These are phyloP conservation scores for Lepisosteus osseus DNA, from an alignment of 2,113 vertebrate species.

Conservation along the genomic window DNA sequence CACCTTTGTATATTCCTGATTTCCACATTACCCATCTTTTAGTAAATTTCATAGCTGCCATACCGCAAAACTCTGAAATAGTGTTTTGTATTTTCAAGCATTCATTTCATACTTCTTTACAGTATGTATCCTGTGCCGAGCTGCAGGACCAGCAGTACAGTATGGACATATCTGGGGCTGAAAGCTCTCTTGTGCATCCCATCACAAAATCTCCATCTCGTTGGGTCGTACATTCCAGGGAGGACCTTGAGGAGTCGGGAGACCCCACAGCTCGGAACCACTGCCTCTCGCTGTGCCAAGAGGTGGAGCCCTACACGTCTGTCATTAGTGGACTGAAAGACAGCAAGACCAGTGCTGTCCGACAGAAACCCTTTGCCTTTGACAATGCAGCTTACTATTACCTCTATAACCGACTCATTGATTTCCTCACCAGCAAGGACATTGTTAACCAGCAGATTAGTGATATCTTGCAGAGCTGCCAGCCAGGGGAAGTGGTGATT, in stretches of 20 bases:
- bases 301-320: slow-evolving; percentile 76
- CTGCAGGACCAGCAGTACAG: slow-evolving; percentile 83
- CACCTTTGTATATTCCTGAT: not conserved
- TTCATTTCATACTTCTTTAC: slow-evolving; percentile 22
- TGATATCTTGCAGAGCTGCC: slow-evolving; percentile 85
- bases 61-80: too few relatives aligned
- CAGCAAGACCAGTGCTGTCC: slow-evolving; percentile 52
- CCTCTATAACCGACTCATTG: slow-evolving; percentile 92
- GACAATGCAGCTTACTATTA: slow-evolving; percentile 92
- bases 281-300: slow-evolving; percentile 76
- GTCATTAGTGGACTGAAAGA: slow-evolving; percentile 55
- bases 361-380: slow-evolving; percentile 70
- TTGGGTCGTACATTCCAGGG: slow-evolving; percentile 68
- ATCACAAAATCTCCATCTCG: slow-evolving; percentile 78
- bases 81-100: not conserved
- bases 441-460: slow-evolving; percentile 89
- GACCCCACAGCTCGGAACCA: slow-evolving; percentile 57
- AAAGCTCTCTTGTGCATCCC: slow-evolving; percentile 80
- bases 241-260: slow-evolving; percentile 33
- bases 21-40: not conserved
- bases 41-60: too few relatives aligned
- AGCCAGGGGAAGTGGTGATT: slow-evolving; percentile 93
- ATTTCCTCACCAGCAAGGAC: slow-evolving; percentile 91
- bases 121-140: slow-evolving; percentile 88
- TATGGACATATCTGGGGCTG: slow-evolving; percentile 67